These are phyloP conservation scores for Clostera curtula DNA, from an alignment of 2,888 invertebrate genomes.

Conservation along the genomic window DNA sequence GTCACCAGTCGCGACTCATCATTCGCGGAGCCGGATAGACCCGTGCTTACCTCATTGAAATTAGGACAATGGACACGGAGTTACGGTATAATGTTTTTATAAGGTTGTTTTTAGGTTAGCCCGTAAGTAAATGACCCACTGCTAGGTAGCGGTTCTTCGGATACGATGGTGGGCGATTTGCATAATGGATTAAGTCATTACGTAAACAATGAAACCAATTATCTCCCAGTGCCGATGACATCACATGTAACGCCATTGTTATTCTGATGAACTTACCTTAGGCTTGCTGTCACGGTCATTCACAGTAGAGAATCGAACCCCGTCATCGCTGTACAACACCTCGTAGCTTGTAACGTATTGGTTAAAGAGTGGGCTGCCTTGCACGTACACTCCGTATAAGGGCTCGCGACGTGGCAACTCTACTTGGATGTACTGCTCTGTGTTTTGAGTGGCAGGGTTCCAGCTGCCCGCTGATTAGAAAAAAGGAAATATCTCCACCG, in stretches of 20 bases:
- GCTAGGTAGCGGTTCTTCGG: neutral
- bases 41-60: no score
- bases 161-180: no score
- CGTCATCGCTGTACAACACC: slow-evolving; percentile 81
- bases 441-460: slow-evolving; percentile 77
- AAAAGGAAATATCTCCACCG: neutral
- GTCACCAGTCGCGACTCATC: no score
- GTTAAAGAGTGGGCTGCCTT: slow-evolving; percentile 80
- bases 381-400: slow-evolving; percentile 82
- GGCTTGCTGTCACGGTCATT: slow-evolving; percentile 67
- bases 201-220: no score
- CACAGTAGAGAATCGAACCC: slow-evolving; percentile 75
- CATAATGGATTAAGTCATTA: no score
- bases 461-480: slow-evolving; percentile 76
- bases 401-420: slow-evolving; percentile 78
- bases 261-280: slow-evolving; percentile 46
- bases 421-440: slow-evolving; percentile 81
- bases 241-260: no score
- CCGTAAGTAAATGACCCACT: neutral
- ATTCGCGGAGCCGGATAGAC: no score
- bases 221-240: no score
- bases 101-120: neutral
- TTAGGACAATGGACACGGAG: no score
- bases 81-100: no score
- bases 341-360: slow-evolving; percentile 87